These are phyloP conservation scores for Spermophilus dauricus DNA, from an alignment of 2,113 vertebrate genomes.

Conservation along the genomic window DNA sequence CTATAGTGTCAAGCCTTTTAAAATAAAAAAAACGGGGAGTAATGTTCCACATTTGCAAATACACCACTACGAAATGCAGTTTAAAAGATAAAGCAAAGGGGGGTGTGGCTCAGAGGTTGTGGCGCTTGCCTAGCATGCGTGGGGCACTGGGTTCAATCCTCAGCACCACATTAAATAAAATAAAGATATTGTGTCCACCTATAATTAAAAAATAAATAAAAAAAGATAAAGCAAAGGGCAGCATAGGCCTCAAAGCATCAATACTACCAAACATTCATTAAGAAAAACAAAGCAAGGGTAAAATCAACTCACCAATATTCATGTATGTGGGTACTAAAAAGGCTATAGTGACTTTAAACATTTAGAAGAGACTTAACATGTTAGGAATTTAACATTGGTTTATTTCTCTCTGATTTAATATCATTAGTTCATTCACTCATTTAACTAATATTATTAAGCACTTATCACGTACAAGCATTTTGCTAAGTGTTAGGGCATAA, in stretches of 20 bases:
- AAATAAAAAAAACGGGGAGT: background rate
- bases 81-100: slow-evolving; percentile 48
- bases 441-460: background rate
- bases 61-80: background rate
- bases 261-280: background rate
- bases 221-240: slow-evolving; percentile 53
- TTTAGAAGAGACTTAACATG: background rate
- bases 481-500: background rate
- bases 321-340: background rate
- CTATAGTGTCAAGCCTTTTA: background rate
- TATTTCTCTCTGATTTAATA: slow-evolving; percentile 47
- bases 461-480: background rate
- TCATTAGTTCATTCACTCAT: background rate
- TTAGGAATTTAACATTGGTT: background rate
- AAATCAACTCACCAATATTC: background rate
- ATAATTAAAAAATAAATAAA: no score
- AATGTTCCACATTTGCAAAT: slow-evolving; percentile 45
- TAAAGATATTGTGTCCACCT: no score
- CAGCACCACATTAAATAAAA: no score
- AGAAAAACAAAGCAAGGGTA: background rate
- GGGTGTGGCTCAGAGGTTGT: no score
- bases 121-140: no score
- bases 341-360: background rate
- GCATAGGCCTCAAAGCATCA: slow-evolving; percentile 35
- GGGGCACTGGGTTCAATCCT: no score